These are phyloP conservation scores for Neocloeon triangulifer DNA, from an alignment of 1,140 invertebrate species.

Conservation along the genomic window DNA sequence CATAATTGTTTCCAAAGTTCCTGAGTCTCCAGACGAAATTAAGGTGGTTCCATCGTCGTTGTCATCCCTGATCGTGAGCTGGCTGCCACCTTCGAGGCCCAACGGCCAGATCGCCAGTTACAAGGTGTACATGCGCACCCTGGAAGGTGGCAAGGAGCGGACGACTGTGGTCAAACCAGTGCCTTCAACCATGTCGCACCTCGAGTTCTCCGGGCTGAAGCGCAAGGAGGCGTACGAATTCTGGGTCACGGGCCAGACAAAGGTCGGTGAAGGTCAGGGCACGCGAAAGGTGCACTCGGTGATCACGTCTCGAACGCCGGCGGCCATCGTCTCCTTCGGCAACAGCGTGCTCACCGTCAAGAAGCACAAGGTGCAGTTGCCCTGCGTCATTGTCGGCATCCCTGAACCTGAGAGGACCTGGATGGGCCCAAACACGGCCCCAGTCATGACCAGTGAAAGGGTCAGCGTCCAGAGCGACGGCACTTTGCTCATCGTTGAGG, in stretches of 20 bases:
- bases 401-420: constrained; percentile 17
- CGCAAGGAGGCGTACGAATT: constrained; percentile 6
- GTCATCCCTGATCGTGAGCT: constrained; percentile 19
- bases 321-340: constrained; percentile 15
- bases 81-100: constrained; percentile 18
- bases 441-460: constrained; percentile 10
- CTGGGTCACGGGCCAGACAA: constrained; percentile 5
- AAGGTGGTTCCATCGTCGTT: constrained; percentile 20
- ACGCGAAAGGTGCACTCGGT: too few species aligned
- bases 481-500: constrained; percentile 10
- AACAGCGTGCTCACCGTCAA: constrained; percentile 11
- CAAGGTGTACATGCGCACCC: constrained; percentile 18
- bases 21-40: constrained; percentile 20
- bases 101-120: constrained; percentile 23
- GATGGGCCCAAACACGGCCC: constrained; percentile 10
- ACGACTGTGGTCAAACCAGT: constrained; percentile 12
- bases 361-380: constrained; percentile 15
- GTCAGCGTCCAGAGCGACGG: constrained; percentile 8
- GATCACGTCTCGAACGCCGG: too few species aligned
- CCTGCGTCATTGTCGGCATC: constrained; percentile 20
- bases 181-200: background rate
- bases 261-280: constrained; percentile 6
- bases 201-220: background rate
- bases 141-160: constrained; percentile 14
- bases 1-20: too few species aligned